A percentile compares a stretch with the other conserved stretches of the same genome.
Evolutionary conservation across 2,888 invertebrate genomes (phyloP).

Genomic region (Notocelia uddmanniana): DNA sequence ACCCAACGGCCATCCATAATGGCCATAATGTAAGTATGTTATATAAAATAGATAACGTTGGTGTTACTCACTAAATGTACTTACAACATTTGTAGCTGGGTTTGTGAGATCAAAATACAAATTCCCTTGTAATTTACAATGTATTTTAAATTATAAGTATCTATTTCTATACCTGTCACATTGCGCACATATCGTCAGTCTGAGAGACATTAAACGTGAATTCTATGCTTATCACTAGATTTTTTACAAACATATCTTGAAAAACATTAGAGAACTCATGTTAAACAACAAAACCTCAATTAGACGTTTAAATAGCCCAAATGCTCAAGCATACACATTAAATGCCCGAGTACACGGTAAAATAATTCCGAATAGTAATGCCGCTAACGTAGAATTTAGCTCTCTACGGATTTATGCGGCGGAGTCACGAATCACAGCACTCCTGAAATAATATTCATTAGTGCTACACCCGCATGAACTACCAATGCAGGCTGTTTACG

Average conservation of each 20-base stretch:
- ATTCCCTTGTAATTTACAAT: too few species aligned
- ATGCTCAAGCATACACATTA: conserved; percentile 11
- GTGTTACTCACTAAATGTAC: too few species aligned
- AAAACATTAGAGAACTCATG: background rate
- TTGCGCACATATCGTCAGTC: too few species aligned
- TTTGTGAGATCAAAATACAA: too few species aligned
- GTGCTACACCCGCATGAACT: conserved; percentile 22
- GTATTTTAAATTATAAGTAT: too few species aligned
- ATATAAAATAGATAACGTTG: too few species aligned
- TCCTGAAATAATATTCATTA: conserved; percentile 40
- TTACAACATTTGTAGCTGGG: too few species aligned
- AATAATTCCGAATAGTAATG: conserved; percentile 23
- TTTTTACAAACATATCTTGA: background rate
- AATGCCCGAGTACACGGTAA: conserved; percentile 21
- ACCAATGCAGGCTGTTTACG: conserved; percentile 1
- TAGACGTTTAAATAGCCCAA: conserved; percentile 12
- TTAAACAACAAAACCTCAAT: background rate
- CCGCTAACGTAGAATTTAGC: conserved; percentile 30
- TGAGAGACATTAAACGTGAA: too few species aligned
- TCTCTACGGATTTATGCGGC: conserved; percentile 41
- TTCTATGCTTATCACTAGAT: too few species aligned
- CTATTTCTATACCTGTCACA: too few species aligned
- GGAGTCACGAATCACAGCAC: conserved; percentile 44
- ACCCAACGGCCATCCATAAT: too few species aligned
- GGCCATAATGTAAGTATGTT: too few species aligned